Percentiles rank a stretch among this genome's conserved stretches.
Evolutionary conservation across 92 coral and sea anemone genomes (phyloP).

Genomic region (Epizoanthus stellaris): DNA sequence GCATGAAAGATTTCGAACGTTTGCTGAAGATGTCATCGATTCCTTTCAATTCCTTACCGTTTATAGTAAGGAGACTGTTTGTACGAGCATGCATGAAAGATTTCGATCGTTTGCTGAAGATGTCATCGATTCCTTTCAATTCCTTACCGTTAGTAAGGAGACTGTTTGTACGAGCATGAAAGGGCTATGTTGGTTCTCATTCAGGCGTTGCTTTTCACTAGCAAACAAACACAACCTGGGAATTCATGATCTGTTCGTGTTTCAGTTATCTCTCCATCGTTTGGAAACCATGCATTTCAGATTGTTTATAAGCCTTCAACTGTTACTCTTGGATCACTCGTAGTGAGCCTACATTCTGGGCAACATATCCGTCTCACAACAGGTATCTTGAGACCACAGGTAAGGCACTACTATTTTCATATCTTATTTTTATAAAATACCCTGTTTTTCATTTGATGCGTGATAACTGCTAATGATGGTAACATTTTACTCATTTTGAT

Average conservation of each 20-base stretch:
- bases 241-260: background rate
- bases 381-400: no score
- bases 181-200: background rate
- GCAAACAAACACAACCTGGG: background rate
- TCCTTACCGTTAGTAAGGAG: background rate
- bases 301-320: background rate
- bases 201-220: constrained; percentile 11
- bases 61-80: constrained; percentile 11
- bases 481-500: no score
- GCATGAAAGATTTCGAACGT: background rate
- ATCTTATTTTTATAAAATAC: no score
- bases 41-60: background rate
- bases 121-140: background rate
- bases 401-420: background rate
- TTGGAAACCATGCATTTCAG: background rate
- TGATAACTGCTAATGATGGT: no score
- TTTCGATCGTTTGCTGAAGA: background rate
- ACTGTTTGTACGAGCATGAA: background rate
- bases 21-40: background rate
- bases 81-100: background rate
- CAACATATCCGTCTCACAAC: no score
- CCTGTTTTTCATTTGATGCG: no score
- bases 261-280: background rate
- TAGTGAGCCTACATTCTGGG: background rate
- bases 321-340: background rate